Conservation (phyloP, 1,140 invertebrate genomes). For the Aphelenchoides fujianensis region DNA sequence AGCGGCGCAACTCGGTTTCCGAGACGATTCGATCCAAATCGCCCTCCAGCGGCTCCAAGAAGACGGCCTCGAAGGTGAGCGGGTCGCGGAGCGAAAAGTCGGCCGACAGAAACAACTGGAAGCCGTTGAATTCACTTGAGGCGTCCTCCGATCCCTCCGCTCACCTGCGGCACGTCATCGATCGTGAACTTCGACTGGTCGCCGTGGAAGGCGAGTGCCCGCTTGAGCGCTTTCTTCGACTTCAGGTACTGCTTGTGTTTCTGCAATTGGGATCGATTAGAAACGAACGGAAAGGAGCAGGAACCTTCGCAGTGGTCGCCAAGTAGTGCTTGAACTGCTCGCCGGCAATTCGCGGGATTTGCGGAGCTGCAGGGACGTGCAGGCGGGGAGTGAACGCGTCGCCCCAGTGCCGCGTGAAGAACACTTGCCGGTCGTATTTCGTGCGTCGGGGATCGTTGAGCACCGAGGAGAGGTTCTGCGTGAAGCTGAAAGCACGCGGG, state of each 20-base stretch:
- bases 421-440: slow-evolving; percentile 70
- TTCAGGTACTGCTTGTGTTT: slow-evolving; percentile 62
- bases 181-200: slow-evolving; percentile 51
- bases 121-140: slow-evolving; percentile 18
- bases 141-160: no score
- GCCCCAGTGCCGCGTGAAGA: slow-evolving; percentile 97
- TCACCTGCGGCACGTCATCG: slow-evolving; percentile 72
- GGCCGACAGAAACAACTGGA: slow-evolving; percentile 77
- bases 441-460: slow-evolving; percentile 88
- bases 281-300: no score
- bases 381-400: slow-evolving; percentile 82
- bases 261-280: slow-evolving; percentile 43
- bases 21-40: slow-evolving; percentile 36
- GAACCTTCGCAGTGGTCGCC: slow-evolving; percentile 66
- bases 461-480: slow-evolving; percentile 88
- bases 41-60: slow-evolving; percentile 67
- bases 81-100: slow-evolving; percentile 77
- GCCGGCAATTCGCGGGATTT: slow-evolving; percentile 78
- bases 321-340: slow-evolving; percentile 84
- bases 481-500: slow-evolving; percentile 54
- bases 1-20: slow-evolving; percentile 27
- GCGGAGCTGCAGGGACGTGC: slow-evolving; percentile 73
- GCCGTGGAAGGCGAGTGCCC: slow-evolving; percentile 30
- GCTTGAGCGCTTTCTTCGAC: slow-evolving; percentile 40
- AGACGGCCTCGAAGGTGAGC: slow-evolving; percentile 81